Percentiles rank a stretch among this genome's conserved stretches.
phyloP scores from a whole-genome alignment of 2,797 vertebrate genomes.

The Malurus splendens region DNA sequence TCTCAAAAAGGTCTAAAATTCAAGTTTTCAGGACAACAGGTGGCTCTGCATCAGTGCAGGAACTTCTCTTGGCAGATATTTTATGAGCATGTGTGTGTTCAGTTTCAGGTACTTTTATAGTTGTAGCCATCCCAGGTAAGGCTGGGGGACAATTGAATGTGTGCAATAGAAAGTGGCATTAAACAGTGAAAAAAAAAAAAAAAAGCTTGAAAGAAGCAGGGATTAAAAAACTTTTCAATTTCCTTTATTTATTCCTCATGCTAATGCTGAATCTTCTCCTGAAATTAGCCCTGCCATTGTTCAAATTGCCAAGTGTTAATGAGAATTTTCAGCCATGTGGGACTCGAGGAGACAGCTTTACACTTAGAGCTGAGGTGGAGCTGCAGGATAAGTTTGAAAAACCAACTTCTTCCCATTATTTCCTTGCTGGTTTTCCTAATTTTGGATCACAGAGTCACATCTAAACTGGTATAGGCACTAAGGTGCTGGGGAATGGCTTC shows the following conservation, averaged over 20 bases:
- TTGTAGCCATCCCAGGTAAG: background rate
- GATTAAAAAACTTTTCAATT: background rate
- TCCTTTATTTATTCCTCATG: background rate
- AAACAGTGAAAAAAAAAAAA: background rate
- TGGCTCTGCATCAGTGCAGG: background rate
- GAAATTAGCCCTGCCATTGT: background rate
- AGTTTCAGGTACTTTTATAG: background rate
- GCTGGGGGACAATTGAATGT: background rate
- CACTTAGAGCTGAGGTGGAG: background rate
- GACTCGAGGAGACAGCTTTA: background rate
- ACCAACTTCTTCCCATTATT: background rate
- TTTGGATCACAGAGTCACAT: background rate
- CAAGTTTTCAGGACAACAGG: background rate
- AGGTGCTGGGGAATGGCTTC: background rate
- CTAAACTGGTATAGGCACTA: background rate
- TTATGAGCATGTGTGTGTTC: background rate
- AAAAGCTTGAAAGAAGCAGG: background rate
- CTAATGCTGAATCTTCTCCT: background rate
- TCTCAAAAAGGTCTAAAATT: background rate
- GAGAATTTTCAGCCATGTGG: background rate
- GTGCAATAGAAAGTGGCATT: background rate
- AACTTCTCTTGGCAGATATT: background rate
- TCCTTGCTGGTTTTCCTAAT: background rate
- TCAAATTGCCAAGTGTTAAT: background rate
- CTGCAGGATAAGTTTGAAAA: background rate